These are phyloP conservation scores for Drosophila miranda DNA, from an alignment of 1,140 invertebrate species.

Conservation along the genomic window DNA sequence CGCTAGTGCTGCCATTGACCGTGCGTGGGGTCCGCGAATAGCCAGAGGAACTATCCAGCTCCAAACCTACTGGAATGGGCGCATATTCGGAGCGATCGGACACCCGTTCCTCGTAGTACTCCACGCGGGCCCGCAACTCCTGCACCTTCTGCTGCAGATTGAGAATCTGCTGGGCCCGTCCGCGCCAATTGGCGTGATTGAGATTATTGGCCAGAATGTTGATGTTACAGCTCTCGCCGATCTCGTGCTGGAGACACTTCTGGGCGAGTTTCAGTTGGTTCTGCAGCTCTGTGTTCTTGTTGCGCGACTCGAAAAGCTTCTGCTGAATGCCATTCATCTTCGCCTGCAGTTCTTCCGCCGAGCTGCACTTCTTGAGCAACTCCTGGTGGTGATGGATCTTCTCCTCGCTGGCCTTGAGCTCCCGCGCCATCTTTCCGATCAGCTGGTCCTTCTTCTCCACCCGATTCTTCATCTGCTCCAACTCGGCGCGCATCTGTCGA, in stretches of 20 bases:
- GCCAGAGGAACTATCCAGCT: conserved; percentile 32
- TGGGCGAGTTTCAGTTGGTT: conserved; percentile 86
- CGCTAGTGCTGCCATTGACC: conserved; percentile 13
- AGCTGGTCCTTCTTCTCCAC: conserved; percentile 74
- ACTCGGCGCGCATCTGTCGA: conserved; percentile 83
- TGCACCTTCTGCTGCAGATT: conserved; percentile 86
- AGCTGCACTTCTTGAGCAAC: conserved; percentile 34
- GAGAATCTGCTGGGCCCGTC: conserved; percentile 88
- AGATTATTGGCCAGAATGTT: conserved; percentile 68
- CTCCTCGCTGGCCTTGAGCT: conserved; percentile 69
- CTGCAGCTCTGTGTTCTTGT: conserved; percentile 86
- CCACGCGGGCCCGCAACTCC: conserved; percentile 86
- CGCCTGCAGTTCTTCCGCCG: conserved; percentile 84
- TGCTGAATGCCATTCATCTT: conserved; percentile 85
- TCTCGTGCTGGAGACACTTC: conserved; percentile 86
- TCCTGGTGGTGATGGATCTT: conserved; percentile 42
- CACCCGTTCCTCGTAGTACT: conserved; percentile 63
- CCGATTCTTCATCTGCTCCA: conserved; percentile 83
- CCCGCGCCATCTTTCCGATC: conserved; percentile 82
- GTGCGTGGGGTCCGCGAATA: conserved; percentile 11
- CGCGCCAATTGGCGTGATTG: conserved; percentile 85
- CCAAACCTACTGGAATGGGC: conserved; percentile 48
- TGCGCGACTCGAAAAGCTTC: conserved; percentile 87
- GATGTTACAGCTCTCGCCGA: conserved; percentile 85
- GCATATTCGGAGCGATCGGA: conserved; percentile 50